Evolutionary conservation across 1,140 invertebrate genomes (phyloP), one percentile per base, ranked within the genome.

Genomic region (Drosophila persimilis): DNA sequence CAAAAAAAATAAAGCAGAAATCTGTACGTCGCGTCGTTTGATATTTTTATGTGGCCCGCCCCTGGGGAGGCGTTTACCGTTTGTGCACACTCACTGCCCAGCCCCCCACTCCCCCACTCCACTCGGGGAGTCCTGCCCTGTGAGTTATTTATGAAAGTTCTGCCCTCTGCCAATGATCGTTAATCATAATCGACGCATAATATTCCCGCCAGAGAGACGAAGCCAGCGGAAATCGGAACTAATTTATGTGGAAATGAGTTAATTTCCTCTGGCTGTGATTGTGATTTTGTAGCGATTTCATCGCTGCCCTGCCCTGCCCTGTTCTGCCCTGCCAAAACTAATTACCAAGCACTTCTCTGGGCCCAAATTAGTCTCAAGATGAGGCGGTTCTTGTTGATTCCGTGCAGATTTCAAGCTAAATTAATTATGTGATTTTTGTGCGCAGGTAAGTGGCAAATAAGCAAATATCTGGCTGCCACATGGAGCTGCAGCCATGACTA

Each of bases 171-270:
- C 78, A 84, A 67, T 64, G 81, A 86, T 86, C 83, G 83, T 86
- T 86, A 88, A 86, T 86, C 83, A 86, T 86, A 86, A 86, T 86
- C 84, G 83, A 88, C 83, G 84, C 84, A 86, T 89, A 76, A 88
- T 88, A 89, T 78, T 84, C 75, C 67, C 67, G 71, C 55, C 65
- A 50, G 60, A 62, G 35, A 13, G 9, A 4, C 11, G 3, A 3
- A 5, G 35, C 11, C 48, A 60, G 43, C 62, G 66, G 83, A 77
- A 79, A 72, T 79, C 83, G 83, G 75, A 86, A 88, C 78, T 86
- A 86, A 86, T 86, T 86, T 86, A 89, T 83, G 83, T 79, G 83
- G 83, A 86, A 86, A 86, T 86, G 83, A 86, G 83, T 86, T 86
- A 88, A 86, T 86, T 86, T 86, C 83, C 81, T 78, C 83, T 76